Evolutionary conservation across 2,113 vertebrate species (phyloP), one percentile per base, ranked within the genome.

Genomic region (Barbus barbus): DNA sequence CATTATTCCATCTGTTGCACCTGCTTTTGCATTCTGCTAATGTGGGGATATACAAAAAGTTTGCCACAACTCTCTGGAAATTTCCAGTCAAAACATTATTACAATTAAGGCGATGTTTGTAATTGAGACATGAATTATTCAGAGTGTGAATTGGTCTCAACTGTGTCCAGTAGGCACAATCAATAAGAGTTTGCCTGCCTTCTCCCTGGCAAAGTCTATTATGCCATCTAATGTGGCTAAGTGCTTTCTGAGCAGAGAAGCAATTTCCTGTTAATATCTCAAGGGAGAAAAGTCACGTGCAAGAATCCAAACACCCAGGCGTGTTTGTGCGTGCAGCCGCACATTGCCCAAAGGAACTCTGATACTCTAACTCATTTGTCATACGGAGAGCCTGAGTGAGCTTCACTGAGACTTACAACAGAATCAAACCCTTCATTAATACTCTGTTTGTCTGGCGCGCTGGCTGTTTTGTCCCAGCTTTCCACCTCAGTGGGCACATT

Each of bases 231-330:
- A 93, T 93, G 91, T 87, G 82, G 90, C 89, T 85, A 89, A 93
- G 91, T 88, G 91, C 91, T 90, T 94, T 91, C 91, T 90, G 92
- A 94, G 93, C 90, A 90, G 90, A 94, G 93, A 94, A 94, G 92
- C 93, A 95, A 95, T 94, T 94, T 94, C 93, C 92, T 91, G 89
- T 89, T 91, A 89, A 93, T 93, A 93, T 92, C 94, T 93, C 91
- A 28, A 18, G 93, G 91, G 93, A 92, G 61, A 74, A 89, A 77
- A 84, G 82, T 73, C 41, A 60, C 56, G 28, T 41, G 56, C 22
- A 44, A 67, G 76, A 88, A 81, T 67, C 60, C 82, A 86, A 77
- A 78, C 67, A 36, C 58, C 28, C 67, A 69, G 56, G 60, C 78
- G 1, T 48, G 60, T 67, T 80, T 80, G 60, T 48, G 78, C 9